These are phyloP conservation scores for Diloba caeruleocephala DNA, from an alignment of 2,888 invertebrate species.

Conservation along the genomic window DNA sequence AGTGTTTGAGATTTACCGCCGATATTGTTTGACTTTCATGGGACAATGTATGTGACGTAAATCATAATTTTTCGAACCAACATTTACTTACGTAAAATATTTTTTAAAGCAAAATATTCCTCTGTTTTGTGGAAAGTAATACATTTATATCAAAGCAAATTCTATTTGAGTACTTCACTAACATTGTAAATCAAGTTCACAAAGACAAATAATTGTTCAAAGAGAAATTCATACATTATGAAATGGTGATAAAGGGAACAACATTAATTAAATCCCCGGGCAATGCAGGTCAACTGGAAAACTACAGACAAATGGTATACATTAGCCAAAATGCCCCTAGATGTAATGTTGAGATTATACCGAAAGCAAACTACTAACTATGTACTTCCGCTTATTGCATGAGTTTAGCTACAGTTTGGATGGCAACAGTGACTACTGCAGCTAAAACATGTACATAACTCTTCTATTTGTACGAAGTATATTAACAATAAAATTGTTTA, in stretches of 20 bases:
- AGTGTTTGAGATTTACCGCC: no score
- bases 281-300: conserved; percentile 57
- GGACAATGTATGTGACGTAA: no score
- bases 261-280: conserved; percentile 60
- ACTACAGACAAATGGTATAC: conserved; percentile 62
- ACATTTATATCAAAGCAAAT: not conserved
- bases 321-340: conserved; percentile 49
- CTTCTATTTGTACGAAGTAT: not conserved
- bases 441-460: conserved; percentile 1
- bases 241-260: conserved; percentile 52
- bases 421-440: not conserved
- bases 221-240: conserved; percentile 33
- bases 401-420: not conserved
- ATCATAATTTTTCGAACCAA: no score
- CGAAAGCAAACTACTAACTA: conserved; percentile 11
- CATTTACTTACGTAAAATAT: no score
- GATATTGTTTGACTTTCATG: no score
- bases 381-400: conserved; percentile 4
- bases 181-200: conserved; percentile 5
- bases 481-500: not conserved
- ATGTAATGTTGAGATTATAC: conserved; percentile 18
- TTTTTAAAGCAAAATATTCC: no score
- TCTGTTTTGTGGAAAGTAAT: no score
- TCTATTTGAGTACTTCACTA: conserved; percentile 2
- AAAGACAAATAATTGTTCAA: conserved; percentile 22